Conservation (phyloP, 2,113 vertebrate genomes). For the Cryptoleucopteryx plumbea region DNA sequence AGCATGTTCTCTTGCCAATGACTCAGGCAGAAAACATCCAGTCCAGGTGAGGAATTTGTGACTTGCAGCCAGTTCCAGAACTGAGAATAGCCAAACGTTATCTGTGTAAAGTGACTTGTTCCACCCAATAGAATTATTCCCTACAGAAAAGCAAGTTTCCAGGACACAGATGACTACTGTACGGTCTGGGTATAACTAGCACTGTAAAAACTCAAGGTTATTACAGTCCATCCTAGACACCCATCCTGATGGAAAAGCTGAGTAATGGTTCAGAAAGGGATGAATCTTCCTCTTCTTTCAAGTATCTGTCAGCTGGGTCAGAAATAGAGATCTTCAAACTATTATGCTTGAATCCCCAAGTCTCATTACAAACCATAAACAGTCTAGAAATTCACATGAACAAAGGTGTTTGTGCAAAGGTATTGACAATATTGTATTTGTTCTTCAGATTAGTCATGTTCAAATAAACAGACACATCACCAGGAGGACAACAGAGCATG, state of each 20-base stretch:
- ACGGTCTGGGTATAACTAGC: not conserved
- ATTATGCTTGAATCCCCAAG: not conserved
- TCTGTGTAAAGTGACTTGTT: not conserved
- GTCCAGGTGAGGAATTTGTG: not conserved
- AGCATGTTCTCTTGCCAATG: not conserved
- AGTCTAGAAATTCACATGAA: not conserved
- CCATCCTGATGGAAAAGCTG: not conserved
- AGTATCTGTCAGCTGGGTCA: not conserved
- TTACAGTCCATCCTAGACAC: not conserved
- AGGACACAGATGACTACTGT: not conserved
- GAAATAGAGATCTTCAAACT: not conserved
- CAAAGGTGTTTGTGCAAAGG: not conserved
- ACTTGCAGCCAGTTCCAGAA: not conserved
- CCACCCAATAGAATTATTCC: not conserved
- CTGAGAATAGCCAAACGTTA: not conserved
- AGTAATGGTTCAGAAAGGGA: not conserved
- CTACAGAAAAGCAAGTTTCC: not conserved
- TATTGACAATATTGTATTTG: not conserved
- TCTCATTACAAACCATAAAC: not conserved
- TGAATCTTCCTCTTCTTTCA: not conserved
- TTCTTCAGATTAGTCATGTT: not conserved
- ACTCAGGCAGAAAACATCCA: not conserved
- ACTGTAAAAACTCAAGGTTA: not conserved
- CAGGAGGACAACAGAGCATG: not conserved
- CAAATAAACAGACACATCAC: not conserved